Base-by-base conservation (phyloP, 2,113 vertebrate species). In the Coptodon bakossiorum region DNA sequence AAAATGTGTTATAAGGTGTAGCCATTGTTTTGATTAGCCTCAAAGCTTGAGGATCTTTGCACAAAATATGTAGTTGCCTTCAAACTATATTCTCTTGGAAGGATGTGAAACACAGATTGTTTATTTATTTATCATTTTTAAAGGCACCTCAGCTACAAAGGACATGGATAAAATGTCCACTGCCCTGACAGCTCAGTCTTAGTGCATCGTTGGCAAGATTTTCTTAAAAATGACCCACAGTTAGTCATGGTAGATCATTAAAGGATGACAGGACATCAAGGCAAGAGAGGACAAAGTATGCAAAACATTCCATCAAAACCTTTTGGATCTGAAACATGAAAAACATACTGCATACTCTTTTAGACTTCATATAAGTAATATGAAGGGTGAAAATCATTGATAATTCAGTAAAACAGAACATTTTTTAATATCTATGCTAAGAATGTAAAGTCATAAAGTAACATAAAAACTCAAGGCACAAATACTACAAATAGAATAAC, bases 391-490 rank as follows among this genome's bases (percentile, higher is more conserved):
- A 52, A 78, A 78, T 78, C 45, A 78, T 8, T 50, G 10, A 78
- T 31, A 78, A 34, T 78, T 78, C 45, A 78, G 45, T 78, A 78
- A 78, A 78, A 78, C 13, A 78, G 16, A 78, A 52, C 90, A 71
- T 12, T 81, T 45, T 80, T 22, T 85, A 81, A 94, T 92, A 85
- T 91, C 85, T 92, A 93, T 81, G 90, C 56, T 87, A 85, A 79
- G 14, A 91, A 92, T 88, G 63, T 48, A 85, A 90, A 93, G 38
- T 84, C 57, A 84, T 91, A 48, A 80, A 78, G 3, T 79, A 89
- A 85, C 84, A 92, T 38, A 90, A 82, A n/a, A 68, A 93, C 85
- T 91, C 93, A 95, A 96, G 96, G 95, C 96, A 96, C 95, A 95
- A 95, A 96, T 93, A 95, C 94, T 95, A 94, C 93, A 94, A 94